Evolutionary conservation across 1,140 invertebrate genomes (phyloP), one percentile per base, ranked within the genome.

Genomic region (Macrobrachium nipponense): DNA sequence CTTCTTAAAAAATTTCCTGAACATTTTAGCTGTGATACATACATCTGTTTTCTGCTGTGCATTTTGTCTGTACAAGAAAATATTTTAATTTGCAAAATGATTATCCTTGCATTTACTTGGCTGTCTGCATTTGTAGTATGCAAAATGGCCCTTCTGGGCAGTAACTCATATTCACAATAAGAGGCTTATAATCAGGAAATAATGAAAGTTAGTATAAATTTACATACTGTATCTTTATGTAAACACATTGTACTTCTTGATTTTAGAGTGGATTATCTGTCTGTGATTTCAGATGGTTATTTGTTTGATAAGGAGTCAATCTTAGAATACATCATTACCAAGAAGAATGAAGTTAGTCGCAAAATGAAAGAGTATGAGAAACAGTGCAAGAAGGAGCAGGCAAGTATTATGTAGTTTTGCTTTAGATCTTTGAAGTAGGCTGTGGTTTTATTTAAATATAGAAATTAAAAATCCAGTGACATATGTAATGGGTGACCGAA

Each of bases 231-330:
- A 61, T 27, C 5, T 78, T 2, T 5, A 78, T 64, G 15, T 23
- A n/a, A 58, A 58, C 0, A 10, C 14, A 59, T 14, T 18, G 73
- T 72, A 76, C 90, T 87, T 2, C 27, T 36, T 36, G 27, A 36
- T 36, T 36, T 36, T 36, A 36, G 1, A 36, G 4, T 36, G 27
- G 27, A 1, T 36, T 36, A 36, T 36, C 27, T 36, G 27, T 36
- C 27, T 36, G 27, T 36, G 27, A 96, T 96, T 11, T 94, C 95
- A 91, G 96, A 99, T 90, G 99, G 99, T 0, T 98, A 95, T 91
- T 92, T 99, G 0, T 99, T 97, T 92, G 98, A 99, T 90, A 99
- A 99, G 91, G 98, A 99, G 94, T 96, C 98, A 5, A 97, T 99
- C 88, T 90, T 99, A 12, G 95, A 99, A 91, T 99, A 99, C 89